phyloP scores from a whole-genome alignment of 1,140 invertebrate genomes.

The Dendrolimus kikuchii region DNA sequence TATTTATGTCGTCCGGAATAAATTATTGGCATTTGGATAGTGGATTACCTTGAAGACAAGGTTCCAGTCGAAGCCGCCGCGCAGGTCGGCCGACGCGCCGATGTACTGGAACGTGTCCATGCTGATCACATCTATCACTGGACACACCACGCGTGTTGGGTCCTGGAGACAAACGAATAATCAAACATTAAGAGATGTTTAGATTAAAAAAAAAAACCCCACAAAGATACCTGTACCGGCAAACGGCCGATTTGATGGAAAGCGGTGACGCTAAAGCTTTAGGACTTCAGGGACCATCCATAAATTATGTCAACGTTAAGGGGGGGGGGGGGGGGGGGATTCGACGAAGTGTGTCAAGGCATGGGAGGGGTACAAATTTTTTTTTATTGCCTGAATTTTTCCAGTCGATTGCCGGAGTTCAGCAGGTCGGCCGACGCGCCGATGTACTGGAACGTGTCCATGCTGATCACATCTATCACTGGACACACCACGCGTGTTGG shows the following conservation, averaged over 20 bases:
- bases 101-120: constrained; percentile 99
- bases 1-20: background rate
- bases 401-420: constrained; percentile 98
- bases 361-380: too few species aligned
- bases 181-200: too few species aligned
- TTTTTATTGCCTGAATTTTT: too few species aligned
- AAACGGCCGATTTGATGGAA: too few species aligned
- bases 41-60: constrained; percentile 80
- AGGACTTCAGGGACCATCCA: too few species aligned
- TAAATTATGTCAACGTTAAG: too few species aligned
- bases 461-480: constrained; percentile 98
- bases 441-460: constrained; percentile 98
- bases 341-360: too few species aligned
- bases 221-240: too few species aligned
- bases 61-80: constrained; percentile 98
- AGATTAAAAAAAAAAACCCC: too few species aligned
- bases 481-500: constrained; percentile 92
- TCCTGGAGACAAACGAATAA: constrained; percentile 72
- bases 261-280: too few species aligned
- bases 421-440: constrained; percentile 91
- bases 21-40: background rate
- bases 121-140: constrained; percentile 98
- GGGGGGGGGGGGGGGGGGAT: too few species aligned
- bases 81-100: constrained; percentile 90
- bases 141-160: constrained; percentile 91